Evolutionary conservation across 2,113 vertebrate genomes (phyloP), one percentile per base, ranked within the genome.

Genomic region (Rhabdornis inornatus): DNA sequence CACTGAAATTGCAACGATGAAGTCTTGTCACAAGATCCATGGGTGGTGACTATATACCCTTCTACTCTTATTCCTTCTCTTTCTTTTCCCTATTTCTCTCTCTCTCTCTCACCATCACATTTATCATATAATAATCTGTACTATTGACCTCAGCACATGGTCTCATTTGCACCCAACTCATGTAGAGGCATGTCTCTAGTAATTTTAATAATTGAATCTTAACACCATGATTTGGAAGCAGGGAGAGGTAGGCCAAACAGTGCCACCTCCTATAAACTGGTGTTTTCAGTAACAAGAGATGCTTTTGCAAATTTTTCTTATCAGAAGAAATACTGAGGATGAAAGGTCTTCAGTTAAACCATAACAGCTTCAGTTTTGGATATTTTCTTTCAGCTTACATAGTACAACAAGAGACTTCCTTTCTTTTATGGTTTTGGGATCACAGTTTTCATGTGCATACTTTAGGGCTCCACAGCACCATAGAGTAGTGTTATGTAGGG

Each of bases 1-100:
- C 24, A 40, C 7, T 57, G 52, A 25, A 75, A 66, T 7, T 57
- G 52, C 20, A 57, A 14, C 0, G 0, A 31, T 42, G 13, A 57
- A 65, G 30, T 57, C 60, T 49, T 42, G 30, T 24, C 30, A 42
- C 35, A 40, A 25, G 30, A 42, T 50, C 42, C 24, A 5, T 11
- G 8, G 11, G 7, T 50, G 30, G 9, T 65, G 60, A 42, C 42
- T 18, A 21, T 16, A 5, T 27, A 33, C 10, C 8, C n/a, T 75
- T 57, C 70, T 57, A 50, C 35, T 50, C 4, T 49, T 66, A 21
- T 2, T 35, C 9, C 7, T 66, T 17, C 30, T 75, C 21, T 47
- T 40, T 20, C 15, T 65, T 65, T 49, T 49, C 30, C 12, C 19
- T 56, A 10, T 65, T 65, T 42, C 13, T 25, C 19, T 39, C 14